Evolutionary conservation across 2,797 vertebrate genomes (phyloP), one percentile per base, ranked within the genome.

Genomic region (Apodemus agrarius): DNA sequence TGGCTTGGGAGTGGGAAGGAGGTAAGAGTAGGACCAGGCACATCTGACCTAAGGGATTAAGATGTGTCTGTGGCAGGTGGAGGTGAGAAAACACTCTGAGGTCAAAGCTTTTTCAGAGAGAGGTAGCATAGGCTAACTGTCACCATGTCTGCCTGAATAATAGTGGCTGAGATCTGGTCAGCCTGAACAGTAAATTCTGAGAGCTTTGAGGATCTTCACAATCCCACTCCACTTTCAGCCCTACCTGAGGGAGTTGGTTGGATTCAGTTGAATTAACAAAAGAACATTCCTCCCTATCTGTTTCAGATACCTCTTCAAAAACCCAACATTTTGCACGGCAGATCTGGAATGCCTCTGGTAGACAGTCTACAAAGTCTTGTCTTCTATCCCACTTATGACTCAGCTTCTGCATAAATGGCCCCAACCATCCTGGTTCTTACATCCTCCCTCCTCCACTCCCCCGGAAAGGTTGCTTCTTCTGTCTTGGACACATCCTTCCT

Each of bases 401-500:
- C 80, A 40, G 0, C 24, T 26, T 34, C 3, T 13, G 3, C 16
- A 24, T 34, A 31, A 1, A 43, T 34, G 0, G 12, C 3, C 1
- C 69, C 0, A 1, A 4, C 1, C 1, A 61, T 49, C 29, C 43
- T 31, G 13, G 40, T n/a, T 4, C 16, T 61, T 14, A 5, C 1
- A 0, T 1, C 24, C 31, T 0, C 67, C 1, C 0, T 1, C 24
- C 31, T 0, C 67, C 67, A 9, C 17, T 17, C 34, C 1, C 34
- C 49, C 2, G 6, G 24, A n/a, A 16, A 4, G 1, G 16, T 37
- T 6, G 21, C n/a, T 22, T 29, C 54, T 21, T 75, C 54, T 34
- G 14, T 24, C 19, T 34, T 10, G 6, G 1, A 0, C 10, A 37
- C 34, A 2, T 3, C 2, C 24, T 67, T 29, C 61, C 21, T 69